Evolutionary conservation across 2,888 invertebrate species (phyloP).

Genomic region (Drosophila paranaensis): DNA sequence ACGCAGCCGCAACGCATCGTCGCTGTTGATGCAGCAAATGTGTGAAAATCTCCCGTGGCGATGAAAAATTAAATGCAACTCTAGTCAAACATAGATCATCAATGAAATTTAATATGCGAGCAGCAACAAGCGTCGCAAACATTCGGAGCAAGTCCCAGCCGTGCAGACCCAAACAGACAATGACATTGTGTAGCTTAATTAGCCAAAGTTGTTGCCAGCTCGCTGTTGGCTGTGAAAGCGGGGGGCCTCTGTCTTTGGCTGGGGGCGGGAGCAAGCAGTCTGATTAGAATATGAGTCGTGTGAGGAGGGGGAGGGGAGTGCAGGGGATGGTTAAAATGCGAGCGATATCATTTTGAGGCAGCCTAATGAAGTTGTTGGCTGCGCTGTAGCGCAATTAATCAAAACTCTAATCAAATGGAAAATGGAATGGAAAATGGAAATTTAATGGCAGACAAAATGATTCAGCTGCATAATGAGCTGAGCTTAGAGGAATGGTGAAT

Average conservation of each 20-base stretch:
- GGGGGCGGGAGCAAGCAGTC: constrained; percentile 13
- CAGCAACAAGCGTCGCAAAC: constrained; percentile 38
- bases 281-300: constrained; percentile 69
- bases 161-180: constrained; percentile 46
- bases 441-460: constrained; percentile 72
- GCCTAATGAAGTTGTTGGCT: constrained; percentile 72
- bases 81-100: constrained; percentile 79
- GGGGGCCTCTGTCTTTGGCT: neutral
- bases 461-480: constrained; percentile 20
- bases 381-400: constrained; percentile 70
- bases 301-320: neutral
- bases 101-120: constrained; percentile 82
- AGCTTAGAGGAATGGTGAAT: neutral
- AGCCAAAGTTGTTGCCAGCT: constrained; percentile 71
- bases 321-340: neutral
- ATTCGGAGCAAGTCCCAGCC: constrained; percentile 46
- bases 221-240: constrained; percentile 17
- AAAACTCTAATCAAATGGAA: constrained; percentile 71
- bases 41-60: constrained; percentile 82
- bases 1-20: constrained; percentile 1
- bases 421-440: constrained; percentile 80
- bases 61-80: constrained; percentile 81
- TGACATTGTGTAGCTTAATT: constrained; percentile 81
- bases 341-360: constrained; percentile 53
- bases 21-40: constrained; percentile 62